phyloP scores from a whole-genome alignment of 2,888 invertebrate species.

The Suillia variegata region DNA sequence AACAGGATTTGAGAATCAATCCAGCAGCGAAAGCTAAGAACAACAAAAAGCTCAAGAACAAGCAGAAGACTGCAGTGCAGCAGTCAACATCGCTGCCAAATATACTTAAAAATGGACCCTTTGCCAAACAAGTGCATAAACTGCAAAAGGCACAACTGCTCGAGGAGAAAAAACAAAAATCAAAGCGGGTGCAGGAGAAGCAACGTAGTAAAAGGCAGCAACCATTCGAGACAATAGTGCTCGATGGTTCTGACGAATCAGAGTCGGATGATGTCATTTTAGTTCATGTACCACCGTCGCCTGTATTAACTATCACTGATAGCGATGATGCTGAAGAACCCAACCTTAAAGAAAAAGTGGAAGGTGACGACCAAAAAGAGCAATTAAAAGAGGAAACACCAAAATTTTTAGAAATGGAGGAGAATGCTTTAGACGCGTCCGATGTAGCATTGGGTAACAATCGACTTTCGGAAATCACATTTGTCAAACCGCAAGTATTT shows the following conservation, averaged over 20 bases:
- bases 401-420: constrained; percentile 33
- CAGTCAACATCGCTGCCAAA: constrained; percentile 23
- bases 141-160: constrained; percentile 43
- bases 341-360: neutral
- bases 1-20: constrained; percentile 35
- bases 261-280: constrained; percentile 53
- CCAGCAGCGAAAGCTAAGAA: constrained; percentile 35
- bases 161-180: constrained; percentile 47
- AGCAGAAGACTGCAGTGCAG: constrained; percentile 14
- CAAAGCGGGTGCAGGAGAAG: constrained; percentile 35
- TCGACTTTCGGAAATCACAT: neutral
- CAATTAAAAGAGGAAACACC: neutral
- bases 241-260: constrained; percentile 39
- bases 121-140: constrained; percentile 45
- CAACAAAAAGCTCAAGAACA: constrained; percentile 24
- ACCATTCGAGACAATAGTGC: constrained; percentile 35
- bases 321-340: constrained; percentile 44
- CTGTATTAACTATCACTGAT: constrained; percentile 48
- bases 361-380: too few relatives aligned
- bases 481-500: constrained; percentile 23
- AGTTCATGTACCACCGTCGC: constrained; percentile 49
- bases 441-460: constrained; percentile 36
- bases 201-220: neutral
- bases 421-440: constrained; percentile 48
- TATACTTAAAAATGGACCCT: constrained; percentile 34